A percentile compares a stretch with the other conserved stretches of the same genome.
Conservation (phyloP, 1,140 invertebrate genomes). For the Orius insidiosus region DNA sequence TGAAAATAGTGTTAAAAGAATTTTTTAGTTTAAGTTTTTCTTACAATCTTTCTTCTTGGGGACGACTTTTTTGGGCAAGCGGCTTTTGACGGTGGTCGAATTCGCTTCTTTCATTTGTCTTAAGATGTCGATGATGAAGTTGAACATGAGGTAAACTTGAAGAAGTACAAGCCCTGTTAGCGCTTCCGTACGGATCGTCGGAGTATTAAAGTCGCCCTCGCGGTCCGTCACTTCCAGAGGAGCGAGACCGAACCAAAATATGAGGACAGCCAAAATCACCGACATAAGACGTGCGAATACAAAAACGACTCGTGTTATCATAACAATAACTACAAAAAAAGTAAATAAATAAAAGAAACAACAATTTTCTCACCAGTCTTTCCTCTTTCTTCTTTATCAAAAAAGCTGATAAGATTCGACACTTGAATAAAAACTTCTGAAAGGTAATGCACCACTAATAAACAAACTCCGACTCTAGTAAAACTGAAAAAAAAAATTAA, state of each 20-base stretch:
- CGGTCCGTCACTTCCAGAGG: slow-evolving; percentile 33
- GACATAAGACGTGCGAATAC: slow-evolving; percentile 66
- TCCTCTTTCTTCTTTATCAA: slow-evolving; percentile 67
- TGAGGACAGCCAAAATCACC: slow-evolving; percentile 71
- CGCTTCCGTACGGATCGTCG: slow-evolving; percentile 45
- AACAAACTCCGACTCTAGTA: slow-evolving; percentile 69
- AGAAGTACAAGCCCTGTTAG: slow-evolving; percentile 51
- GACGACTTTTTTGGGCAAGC: slow-evolving; percentile 26
- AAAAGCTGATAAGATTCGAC: slow-evolving; percentile 73
- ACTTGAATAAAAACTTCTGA: slow-evolving; percentile 76
- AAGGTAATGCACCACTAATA: slow-evolving; percentile 81
- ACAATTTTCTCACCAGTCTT: slow-evolving; percentile 35
- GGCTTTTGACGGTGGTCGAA: slow-evolving; percentile 27
- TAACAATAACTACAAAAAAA: slow-evolving; percentile 36
- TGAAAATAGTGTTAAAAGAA: slow-evolving; percentile 7
- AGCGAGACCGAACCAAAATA: slow-evolving; percentile 77
- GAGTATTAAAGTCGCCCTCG: slow-evolving; percentile 66
- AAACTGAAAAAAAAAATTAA: slow-evolving; percentile 45
- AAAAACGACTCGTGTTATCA: slow-evolving; percentile 68
- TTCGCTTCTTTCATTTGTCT: slow-evolving; percentile 48
- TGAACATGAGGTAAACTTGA: slow-evolving; percentile 77
- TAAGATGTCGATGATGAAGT: slow-evolving; percentile 72
- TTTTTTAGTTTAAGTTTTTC: neutral
- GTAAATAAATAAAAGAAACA: slow-evolving; percentile 2
- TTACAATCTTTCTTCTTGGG: slow-evolving; percentile 28